A percentile compares a stretch with the other conserved stretches of the same genome.
phyloP scores from a whole-genome alignment of 2,888 invertebrate species.

The Pollenia labialis region DNA sequence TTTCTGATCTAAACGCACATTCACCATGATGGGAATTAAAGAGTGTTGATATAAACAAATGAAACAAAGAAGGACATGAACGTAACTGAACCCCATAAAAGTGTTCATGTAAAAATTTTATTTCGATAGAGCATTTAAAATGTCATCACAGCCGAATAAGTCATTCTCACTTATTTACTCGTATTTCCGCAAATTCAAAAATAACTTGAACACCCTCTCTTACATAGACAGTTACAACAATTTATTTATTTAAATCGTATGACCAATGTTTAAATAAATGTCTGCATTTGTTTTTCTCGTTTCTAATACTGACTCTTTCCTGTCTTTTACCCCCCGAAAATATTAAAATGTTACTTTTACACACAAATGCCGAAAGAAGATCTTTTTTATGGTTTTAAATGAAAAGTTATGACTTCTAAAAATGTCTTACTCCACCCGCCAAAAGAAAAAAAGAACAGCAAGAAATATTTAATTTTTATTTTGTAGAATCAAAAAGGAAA shows the following conservation, averaged over 20 bases:
- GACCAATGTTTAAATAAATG: conserved; percentile 44
- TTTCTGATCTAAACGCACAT: too few relatives aligned
- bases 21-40: too few relatives aligned
- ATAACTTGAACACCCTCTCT: neutral
- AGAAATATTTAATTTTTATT: conserved; percentile 4
- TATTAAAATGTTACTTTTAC: neutral
- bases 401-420: conserved; percentile 75
- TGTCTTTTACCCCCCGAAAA: neutral
- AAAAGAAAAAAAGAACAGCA: neutral
- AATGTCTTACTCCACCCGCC: conserved; percentile 46
- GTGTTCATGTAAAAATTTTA: too few relatives aligned
- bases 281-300: conserved; percentile 42
- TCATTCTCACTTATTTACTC: neutral
- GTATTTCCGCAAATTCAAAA: neutral
- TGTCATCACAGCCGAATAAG: neutral
- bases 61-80: too few relatives aligned
- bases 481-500: neutral
- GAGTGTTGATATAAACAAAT: too few relatives aligned
- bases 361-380: conserved; percentile 37
- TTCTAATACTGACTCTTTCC: conserved; percentile 6
- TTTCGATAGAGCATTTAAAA: neutral
- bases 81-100: too few relatives aligned
- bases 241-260: conserved; percentile 35
- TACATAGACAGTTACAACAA: conserved; percentile 9
- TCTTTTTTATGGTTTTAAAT: conserved; percentile 70